Conservation (phyloP, 2,113 vertebrate species). For the Piprites chloris region DNA sequence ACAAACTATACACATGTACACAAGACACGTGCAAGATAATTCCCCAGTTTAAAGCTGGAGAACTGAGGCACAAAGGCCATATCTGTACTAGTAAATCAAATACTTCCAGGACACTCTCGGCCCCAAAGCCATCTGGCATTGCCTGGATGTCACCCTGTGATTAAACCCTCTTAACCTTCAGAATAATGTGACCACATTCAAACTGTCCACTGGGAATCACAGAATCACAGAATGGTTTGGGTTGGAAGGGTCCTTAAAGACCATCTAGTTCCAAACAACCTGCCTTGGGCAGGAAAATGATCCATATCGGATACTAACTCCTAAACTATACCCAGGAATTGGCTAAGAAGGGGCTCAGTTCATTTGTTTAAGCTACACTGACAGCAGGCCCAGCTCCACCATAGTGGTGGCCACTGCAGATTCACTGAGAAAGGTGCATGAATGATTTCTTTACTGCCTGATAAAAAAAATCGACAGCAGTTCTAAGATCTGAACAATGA, state of each 20-base stretch:
- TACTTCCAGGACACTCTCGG: neutral
- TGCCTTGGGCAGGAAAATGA: rapidly evolving
- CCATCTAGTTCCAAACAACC: neutral
- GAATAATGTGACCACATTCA: neutral
- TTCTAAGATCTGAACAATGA: neutral
- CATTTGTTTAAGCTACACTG: neutral
- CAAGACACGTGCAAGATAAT: neutral
- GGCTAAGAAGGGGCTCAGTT: neutral
- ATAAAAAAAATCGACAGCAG: neutral
- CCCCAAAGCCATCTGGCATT: neutral
- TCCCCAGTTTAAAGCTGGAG: neutral
- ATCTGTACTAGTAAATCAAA: neutral
- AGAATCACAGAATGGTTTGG: neutral
- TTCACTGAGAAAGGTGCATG: rapidly evolving
- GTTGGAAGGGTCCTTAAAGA: neutral
- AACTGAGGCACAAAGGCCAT: neutral
- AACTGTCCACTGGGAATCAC: neutral
- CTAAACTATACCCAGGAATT: neutral
- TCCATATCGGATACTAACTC: rapidly evolving
- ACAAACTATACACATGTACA: too few species aligned
- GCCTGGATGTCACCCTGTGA: neutral
- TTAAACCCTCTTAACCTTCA: neutral
- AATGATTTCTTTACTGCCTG: neutral
- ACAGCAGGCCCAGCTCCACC: neutral
- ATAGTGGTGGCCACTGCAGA: too few species aligned